A percentile compares a stretch with the other conserved stretches of the same genome.
Conservation (phyloP, 2,888 invertebrate genomes). For the Eumerus sabulonum region DNA sequence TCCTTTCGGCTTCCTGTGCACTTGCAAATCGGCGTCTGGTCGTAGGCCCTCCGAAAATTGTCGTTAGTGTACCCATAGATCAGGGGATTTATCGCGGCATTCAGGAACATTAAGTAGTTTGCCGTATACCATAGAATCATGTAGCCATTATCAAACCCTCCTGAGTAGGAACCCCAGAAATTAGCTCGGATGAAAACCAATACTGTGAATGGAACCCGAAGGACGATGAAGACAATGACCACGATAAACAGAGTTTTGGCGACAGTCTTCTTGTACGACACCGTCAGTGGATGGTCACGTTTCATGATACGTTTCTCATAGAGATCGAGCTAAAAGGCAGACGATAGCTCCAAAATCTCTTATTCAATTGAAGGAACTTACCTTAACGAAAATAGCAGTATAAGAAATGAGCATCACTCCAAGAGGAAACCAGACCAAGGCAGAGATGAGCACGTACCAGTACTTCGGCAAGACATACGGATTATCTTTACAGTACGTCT, state of each 20-base stretch:
- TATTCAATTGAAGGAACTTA: conserved; percentile 71
- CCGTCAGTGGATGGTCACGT: conserved; percentile 82
- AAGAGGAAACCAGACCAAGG: conserved; percentile 89
- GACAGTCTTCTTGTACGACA: conserved; percentile 84
- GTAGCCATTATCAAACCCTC: conserved; percentile 79
- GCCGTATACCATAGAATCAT: conserved; percentile 84
- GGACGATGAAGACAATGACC: conserved; percentile 83
- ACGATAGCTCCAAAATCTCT: neutral
- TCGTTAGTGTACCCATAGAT: conserved; percentile 88
- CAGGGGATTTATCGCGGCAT: conserved; percentile 87
- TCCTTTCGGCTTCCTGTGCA: conserved; percentile 63
- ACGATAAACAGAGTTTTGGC: conserved; percentile 86
- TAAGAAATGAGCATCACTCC: conserved; percentile 87
- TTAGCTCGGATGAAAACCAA: conserved; percentile 83
- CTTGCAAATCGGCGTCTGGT: conserved; percentile 80
- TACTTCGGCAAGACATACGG: conserved; percentile 83
- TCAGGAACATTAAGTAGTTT: conserved; percentile 85
- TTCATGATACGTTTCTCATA: conserved; percentile 83
- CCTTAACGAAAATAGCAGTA: conserved; percentile 85
- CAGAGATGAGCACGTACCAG: conserved; percentile 87
- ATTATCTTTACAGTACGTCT: conserved; percentile 88
- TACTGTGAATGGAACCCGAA: conserved; percentile 87
- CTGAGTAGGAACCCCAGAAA: conserved; percentile 69
- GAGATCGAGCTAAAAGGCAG: conserved; percentile 81
- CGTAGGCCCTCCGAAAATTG: conserved; percentile 84